Base-by-base conservation (phyloP, 2,113 vertebrate species). In the Cephalopholis sonnerati region DNA sequence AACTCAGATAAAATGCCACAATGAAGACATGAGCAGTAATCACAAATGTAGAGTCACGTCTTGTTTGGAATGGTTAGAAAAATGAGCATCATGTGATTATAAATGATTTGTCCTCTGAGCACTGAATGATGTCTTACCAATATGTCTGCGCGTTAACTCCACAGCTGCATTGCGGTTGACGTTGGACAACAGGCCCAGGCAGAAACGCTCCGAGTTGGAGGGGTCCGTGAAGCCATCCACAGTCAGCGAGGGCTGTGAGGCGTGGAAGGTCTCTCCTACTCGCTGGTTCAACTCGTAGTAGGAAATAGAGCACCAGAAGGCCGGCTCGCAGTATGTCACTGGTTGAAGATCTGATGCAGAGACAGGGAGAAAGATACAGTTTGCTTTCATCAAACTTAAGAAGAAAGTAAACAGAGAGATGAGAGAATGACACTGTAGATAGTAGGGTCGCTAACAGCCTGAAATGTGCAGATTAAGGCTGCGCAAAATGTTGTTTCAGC, bases 271-370 rank as follows among this genome's bases (percentile, higher is more conserved):
- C 95, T 99, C 98, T 2, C 98, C 98, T 3, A 99, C 98, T 0
- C 98, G 96, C 95, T 99, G 98, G 96, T 99, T 99, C 87, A 99
- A 96, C 91, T 99, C 98, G 0, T 99, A 99, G 95, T 99, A 99
- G 53, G 98, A 99, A 73, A 99, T 99, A 1, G 98, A 99, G 92
- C 98, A 99, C 98, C 98, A 99, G 95, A 99, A 99, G 13, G 98
- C 98, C 0, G 98, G 98, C 94, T 99, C 98, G 6, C 98, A 99
- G 95, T 99, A 99, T 18, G 97, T 99, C 70, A 99, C 98, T 0
- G 98, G 98, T 95, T 99, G 98, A 79, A 99, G 96, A 84, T 99
- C 98, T 99, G 92, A 63, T 20, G 69, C 1, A 63, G 44, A 74
- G 17, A 79, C 12, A 74, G 0, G 48, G 66, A 77, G 9, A 25